phyloP scores from a whole-genome alignment of 2,113 vertebrate species.

The Dendropsophus ebraccatus region DNA sequence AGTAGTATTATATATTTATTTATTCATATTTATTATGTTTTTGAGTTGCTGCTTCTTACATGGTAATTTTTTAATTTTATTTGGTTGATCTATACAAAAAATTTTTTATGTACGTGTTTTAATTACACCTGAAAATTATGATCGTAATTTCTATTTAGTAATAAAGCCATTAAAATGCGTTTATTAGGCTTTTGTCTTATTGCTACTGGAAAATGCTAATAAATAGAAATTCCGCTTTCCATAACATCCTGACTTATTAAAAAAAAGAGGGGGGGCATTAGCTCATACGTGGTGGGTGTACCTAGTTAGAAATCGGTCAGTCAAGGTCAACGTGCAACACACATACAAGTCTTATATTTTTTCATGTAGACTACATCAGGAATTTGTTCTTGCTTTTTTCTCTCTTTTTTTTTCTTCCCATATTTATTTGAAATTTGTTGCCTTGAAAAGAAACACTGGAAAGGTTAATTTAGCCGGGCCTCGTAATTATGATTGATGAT shows the following conservation, averaged over 20 bases:
- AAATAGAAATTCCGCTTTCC: background rate
- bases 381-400: too few species aligned
- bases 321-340: background rate
- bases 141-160: background rate
- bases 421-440: background rate
- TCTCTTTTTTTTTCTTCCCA: background rate
- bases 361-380: background rate
- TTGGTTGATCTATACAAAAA: background rate
- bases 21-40: background rate
- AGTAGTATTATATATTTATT: too few species aligned
- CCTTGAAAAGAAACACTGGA: background rate
- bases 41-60: background rate
- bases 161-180: background rate
- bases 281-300: background rate
- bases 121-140: background rate
- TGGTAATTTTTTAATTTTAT: background rate
- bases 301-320: background rate
- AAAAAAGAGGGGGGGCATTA: background rate
- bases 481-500: conserved; percentile 7
- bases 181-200: background rate
- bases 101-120: too few species aligned
- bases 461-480: background rate
- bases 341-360: background rate
- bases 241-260: background rate
- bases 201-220: background rate